phyloP scores from a whole-genome alignment of 2,113 vertebrate species.

The Reinhardtius hippoglossoides region DNA sequence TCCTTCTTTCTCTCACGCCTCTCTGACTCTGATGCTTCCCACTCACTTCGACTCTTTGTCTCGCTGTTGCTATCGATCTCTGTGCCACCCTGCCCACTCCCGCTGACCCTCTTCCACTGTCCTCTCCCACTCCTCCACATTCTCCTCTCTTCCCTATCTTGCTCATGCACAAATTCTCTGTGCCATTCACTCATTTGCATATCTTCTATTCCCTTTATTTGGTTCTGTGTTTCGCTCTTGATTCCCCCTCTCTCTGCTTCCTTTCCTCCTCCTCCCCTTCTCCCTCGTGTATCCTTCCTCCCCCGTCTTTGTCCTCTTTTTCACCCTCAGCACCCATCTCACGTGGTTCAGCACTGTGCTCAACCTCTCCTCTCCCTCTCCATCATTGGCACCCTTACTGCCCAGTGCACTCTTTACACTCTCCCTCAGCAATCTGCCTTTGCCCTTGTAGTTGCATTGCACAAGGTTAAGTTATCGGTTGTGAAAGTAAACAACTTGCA shows the following conservation, averaged over 20 bases:
- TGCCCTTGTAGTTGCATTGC: slow-evolving; percentile 36
- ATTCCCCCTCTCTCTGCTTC: background rate
- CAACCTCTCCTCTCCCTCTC: background rate
- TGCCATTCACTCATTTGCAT: slow-evolving; percentile 21
- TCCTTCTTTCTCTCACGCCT: slow-evolving; percentile 23
- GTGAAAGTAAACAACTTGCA: slow-evolving; percentile 48
- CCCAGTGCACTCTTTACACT: background rate
- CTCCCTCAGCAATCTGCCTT: slow-evolving; percentile 1
- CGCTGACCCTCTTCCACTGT: slow-evolving; percentile 57
- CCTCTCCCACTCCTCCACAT: slow-evolving; percentile 61
- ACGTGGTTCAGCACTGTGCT: background rate
- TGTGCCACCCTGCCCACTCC: slow-evolving; percentile 46
- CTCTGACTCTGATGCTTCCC: slow-evolving; percentile 58
- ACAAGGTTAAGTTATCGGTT: slow-evolving; percentile 58
- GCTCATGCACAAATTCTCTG: slow-evolving; percentile 10
- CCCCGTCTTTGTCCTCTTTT: background rate
- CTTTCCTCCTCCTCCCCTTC: background rate
- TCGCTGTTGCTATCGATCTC: slow-evolving; percentile 61
- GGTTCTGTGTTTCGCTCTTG: background rate
- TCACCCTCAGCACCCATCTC: background rate
- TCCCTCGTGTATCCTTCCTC: background rate
- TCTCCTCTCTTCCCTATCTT: slow-evolving; percentile 22
- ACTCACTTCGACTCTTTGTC: slow-evolving; percentile 63
- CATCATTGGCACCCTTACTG: background rate
- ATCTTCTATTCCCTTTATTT: background rate